These are phyloP conservation scores for Polyommatus icarus DNA, from an alignment of 2,888 invertebrate genomes.

Conservation along the genomic window DNA sequence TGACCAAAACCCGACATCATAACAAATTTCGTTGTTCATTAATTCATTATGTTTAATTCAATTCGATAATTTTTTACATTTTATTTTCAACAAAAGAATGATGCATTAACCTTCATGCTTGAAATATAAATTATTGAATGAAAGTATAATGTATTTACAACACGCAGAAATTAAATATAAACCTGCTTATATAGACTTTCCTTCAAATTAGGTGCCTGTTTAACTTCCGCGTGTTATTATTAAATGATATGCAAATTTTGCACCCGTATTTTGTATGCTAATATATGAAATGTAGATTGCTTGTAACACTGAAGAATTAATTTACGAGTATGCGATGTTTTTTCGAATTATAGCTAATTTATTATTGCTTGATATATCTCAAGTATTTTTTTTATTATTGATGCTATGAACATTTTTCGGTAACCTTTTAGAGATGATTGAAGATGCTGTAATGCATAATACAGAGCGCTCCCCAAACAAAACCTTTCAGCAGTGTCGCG, in stretches of 20 bases:
- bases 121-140: not conserved
- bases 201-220: not conserved
- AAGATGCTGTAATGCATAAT: not conserved
- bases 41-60: not conserved
- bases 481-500: not conserved
- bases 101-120: slow-evolving; percentile 7
- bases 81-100: slow-evolving; percentile 4
- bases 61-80: not conserved
- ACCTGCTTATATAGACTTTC: not conserved
- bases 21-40: not conserved
- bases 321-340: too few relatives aligned
- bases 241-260: too few relatives aligned
- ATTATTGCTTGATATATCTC: not conserved
- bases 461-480: not conserved
- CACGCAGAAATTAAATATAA: not conserved
- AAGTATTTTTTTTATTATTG: not conserved
- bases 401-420: not conserved
- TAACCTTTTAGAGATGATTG: not conserved
- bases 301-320: too few relatives aligned
- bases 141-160: not conserved
- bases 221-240: not conserved
- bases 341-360: not conserved
- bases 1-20: not conserved
- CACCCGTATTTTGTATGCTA: not conserved
- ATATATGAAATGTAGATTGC: not conserved